Conservation (phyloP, 1,140 invertebrate genomes). For the Dendroctonus valens region DNA sequence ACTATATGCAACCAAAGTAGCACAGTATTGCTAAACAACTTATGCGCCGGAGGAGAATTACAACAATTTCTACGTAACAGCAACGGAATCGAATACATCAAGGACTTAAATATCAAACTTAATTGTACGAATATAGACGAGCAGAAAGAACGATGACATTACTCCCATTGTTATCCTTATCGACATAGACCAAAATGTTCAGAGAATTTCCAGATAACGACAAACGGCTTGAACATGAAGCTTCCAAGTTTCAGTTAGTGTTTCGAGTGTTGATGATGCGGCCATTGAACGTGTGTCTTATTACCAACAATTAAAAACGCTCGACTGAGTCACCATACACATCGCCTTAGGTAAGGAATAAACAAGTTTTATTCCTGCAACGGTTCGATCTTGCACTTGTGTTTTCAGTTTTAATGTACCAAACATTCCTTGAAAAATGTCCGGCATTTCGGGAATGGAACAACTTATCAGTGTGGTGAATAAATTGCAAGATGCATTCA, state of each 20-base stretch:
- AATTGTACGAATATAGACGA: too few species aligned
- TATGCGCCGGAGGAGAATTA: too few species aligned
- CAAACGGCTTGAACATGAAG: too few species aligned
- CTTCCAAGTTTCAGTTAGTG: too few species aligned
- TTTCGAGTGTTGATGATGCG: not conserved
- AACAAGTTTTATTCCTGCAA: slow-evolving; percentile 14
- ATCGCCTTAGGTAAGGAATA: not conserved
- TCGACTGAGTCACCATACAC: slow-evolving; percentile 20
- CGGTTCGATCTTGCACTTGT: not conserved
- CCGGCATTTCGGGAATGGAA: slow-evolving; percentile 93
- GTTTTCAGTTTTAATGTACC: not conserved
- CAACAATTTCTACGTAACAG: not conserved
- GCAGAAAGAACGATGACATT: too few species aligned
- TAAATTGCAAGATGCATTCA: slow-evolving; percentile 99
- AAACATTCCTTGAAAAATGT: slow-evolving; percentile 54
- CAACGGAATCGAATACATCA: not conserved
- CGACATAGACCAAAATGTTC: too few species aligned
- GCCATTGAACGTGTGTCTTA: not conserved
- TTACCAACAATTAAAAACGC: slow-evolving; percentile 13
- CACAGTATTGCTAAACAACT: too few species aligned
- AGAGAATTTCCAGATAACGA: too few species aligned
- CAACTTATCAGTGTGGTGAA: slow-evolving; percentile 97
- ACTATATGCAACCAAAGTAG: too few species aligned
- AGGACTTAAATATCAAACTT: not conserved
- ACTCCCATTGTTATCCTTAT: too few species aligned